Evolutionary conservation across 2,888 invertebrate species (phyloP).

Genomic region (Odiellus spinosus): DNA sequence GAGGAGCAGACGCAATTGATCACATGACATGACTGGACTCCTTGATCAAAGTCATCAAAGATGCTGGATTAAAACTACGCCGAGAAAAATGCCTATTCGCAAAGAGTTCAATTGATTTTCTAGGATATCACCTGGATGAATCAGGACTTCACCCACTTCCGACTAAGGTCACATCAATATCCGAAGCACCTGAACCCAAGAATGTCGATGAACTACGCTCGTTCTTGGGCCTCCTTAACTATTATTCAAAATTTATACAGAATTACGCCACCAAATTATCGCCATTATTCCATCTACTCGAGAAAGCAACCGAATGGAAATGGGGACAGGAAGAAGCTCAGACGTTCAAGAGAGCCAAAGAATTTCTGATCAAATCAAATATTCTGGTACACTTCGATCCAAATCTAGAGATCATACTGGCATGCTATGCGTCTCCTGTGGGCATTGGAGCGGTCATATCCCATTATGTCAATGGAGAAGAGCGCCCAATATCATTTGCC

Average conservation of each 20-base stretch:
- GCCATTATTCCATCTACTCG: conserved; percentile 20
- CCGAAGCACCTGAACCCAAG: conserved; percentile 20
- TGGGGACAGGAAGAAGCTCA: conserved; percentile 14
- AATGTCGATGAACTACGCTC: conserved; percentile 21
- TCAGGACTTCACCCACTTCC: conserved; percentile 19
- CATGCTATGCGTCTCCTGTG: too few species aligned
- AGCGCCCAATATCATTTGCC: too few species aligned
- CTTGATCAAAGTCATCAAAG: too few species aligned
- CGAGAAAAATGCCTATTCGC: too few species aligned
- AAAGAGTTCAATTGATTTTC: conserved; percentile 17
- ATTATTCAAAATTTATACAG: conserved; percentile 22
- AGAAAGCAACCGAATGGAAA: conserved; percentile 16
- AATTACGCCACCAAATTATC: conserved; percentile 18
- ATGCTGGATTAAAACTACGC: too few species aligned
- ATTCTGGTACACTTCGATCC: conserved; percentile 26
- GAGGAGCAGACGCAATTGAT: too few species aligned
- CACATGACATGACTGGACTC: too few species aligned
- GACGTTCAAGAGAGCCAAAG: conserved; percentile 20
- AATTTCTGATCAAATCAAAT: conserved; percentile 16
- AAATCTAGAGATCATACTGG: too few species aligned
- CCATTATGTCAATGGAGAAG: too few species aligned
- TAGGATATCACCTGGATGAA: conserved; percentile 20
- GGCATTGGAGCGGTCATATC: too few species aligned
- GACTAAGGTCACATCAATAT: conserved; percentile 21
- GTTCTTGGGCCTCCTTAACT: conserved; percentile 23